A percentile compares a stretch with the other conserved stretches of the same genome.
These are phyloP conservation scores for Drosophila tropicalis DNA, from an alignment of 1,140 invertebrate species.

Conservation along the genomic window DNA sequence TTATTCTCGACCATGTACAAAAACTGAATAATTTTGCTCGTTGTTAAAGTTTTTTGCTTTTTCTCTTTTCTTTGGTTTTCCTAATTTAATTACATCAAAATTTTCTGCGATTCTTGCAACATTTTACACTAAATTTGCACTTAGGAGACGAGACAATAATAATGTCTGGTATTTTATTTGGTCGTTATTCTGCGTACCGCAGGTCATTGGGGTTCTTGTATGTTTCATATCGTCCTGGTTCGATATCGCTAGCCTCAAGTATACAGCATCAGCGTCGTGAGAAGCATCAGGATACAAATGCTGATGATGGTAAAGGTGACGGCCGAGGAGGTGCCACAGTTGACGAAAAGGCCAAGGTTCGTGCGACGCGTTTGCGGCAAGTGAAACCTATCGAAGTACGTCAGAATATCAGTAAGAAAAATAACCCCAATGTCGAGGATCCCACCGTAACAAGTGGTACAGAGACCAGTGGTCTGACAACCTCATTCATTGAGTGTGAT, in stretches of 20 bases:
- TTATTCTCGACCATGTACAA: slow-evolving; percentile 15
- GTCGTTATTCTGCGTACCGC: slow-evolving; percentile 1
- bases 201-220: not conserved
- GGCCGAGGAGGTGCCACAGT: not conserved
- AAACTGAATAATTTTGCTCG: slow-evolving; percentile 7
- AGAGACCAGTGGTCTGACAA: slow-evolving; percentile 8
- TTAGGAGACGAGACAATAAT: not conserved
- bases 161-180: slow-evolving; percentile 8
- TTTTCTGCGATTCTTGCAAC: slow-evolving; percentile 10
- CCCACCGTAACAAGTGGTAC: not conserved
- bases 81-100: slow-evolving; percentile 22
- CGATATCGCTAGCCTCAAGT: not conserved
- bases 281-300: slow-evolving; percentile 5
- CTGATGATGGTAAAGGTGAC: not conserved
- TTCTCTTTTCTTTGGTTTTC: slow-evolving; percentile 11
- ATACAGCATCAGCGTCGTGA: not conserved
- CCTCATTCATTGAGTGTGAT: not conserved
- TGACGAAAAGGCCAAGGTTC: not conserved
- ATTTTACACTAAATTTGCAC: not conserved
- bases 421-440: not conserved
- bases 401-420: not conserved
- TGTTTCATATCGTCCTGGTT: not conserved
- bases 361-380: not conserved
- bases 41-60: not conserved
- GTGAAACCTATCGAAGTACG: not conserved